Evolutionary conservation across 2,113 vertebrate species (phyloP).

Genomic region (Sinocyclocheilus rhinocerous): DNA sequence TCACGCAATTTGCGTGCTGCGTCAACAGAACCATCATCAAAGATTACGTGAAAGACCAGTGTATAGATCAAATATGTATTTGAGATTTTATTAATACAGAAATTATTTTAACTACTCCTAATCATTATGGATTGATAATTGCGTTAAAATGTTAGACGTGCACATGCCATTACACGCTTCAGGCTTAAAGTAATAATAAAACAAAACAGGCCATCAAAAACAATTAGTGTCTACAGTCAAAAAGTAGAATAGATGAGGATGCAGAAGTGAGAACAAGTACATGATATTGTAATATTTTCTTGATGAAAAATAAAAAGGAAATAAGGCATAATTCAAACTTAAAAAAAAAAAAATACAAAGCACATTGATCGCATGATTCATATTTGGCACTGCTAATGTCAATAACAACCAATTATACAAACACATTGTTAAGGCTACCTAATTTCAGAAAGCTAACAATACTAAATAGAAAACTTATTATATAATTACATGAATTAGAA

Average conservation of each 20-base stretch:
- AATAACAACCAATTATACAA: too few species aligned
- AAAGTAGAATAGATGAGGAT: background rate
- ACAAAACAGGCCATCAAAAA: background rate
- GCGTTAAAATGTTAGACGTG: too few species aligned
- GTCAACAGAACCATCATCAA: background rate
- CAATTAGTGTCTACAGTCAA: background rate
- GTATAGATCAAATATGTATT: background rate
- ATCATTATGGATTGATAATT: background rate
- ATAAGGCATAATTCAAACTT: too few species aligned
- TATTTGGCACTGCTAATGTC: background rate
- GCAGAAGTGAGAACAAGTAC: background rate
- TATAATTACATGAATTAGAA: too few species aligned
- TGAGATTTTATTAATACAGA: too few species aligned
- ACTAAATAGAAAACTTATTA: too few species aligned
- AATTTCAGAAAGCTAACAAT: too few species aligned
- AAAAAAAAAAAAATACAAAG: background rate
- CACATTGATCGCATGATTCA: background rate
- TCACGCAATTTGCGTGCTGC: background rate
- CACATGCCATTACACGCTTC: too few species aligned
- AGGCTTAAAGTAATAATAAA: too few species aligned
- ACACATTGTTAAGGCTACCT: too few species aligned
- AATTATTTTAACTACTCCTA: background rate
- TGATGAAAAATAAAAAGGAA: background rate
- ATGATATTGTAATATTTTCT: background rate
- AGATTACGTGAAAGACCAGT: too few species aligned